These are phyloP conservation scores for Heliconius cydno DNA, from an alignment of 2,888 invertebrate species.

Conservation along the genomic window DNA sequence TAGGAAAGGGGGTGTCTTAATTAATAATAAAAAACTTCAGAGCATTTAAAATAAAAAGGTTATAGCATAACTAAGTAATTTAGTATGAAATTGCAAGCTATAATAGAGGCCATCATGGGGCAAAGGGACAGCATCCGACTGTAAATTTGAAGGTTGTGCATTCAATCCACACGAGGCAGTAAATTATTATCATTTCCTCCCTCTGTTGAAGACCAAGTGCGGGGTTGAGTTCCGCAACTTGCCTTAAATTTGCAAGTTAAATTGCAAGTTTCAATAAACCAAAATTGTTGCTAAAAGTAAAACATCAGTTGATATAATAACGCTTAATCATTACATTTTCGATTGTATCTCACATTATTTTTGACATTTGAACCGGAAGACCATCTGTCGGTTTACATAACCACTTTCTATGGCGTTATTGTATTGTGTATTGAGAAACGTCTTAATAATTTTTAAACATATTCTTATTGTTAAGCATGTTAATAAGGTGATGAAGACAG, in stretches of 20 bases:
- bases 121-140: too few relatives aligned
- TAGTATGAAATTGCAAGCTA: not conserved
- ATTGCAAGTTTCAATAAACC: not conserved
- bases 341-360: slow-evolving; percentile 33
- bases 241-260: too few relatives aligned
- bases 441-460: not conserved
- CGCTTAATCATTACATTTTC: slow-evolving; percentile 23
- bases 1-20: too few relatives aligned
- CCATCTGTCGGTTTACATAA: slow-evolving; percentile 52
- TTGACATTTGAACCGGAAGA: slow-evolving; percentile 40
- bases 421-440: slow-evolving; percentile 44
- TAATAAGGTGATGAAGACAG: not conserved
- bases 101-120: not conserved
- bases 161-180: not conserved
- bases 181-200: not conserved
- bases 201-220: not conserved
- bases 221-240: not conserved
- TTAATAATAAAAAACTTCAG: too few relatives aligned
- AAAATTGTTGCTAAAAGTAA: not conserved
- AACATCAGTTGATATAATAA: slow-evolving; percentile 8
- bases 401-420: slow-evolving; percentile 60
- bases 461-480: not conserved
- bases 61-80: too few relatives aligned
- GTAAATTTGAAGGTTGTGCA: too few relatives aligned
- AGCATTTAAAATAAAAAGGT: too few relatives aligned